phyloP scores from a whole-genome alignment of 2,888 invertebrate species.

The Aphodius granarius region DNA sequence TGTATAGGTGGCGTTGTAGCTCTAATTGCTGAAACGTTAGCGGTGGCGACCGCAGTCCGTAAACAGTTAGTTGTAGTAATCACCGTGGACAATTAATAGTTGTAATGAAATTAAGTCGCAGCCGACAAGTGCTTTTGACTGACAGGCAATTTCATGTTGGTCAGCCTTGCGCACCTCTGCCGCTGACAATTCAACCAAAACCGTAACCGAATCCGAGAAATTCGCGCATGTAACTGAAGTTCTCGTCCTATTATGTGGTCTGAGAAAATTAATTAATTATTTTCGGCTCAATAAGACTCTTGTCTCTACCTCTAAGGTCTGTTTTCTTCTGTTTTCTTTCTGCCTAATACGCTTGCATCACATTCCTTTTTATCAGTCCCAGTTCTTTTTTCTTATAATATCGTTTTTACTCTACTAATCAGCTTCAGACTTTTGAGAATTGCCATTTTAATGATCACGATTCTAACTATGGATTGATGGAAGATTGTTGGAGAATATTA shows the following conservation, averaged over 20 bases:
- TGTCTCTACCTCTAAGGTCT: too few species aligned
- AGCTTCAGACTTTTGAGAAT: too few species aligned
- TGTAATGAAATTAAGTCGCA: slow-evolving; percentile 20
- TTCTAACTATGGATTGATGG: background rate
- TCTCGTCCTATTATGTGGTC: background rate
- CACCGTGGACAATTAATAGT: slow-evolving; percentile 16
- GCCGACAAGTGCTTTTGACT: slow-evolving; percentile 4
- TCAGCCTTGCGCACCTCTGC: background rate
- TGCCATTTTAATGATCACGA: background rate
- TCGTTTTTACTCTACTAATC: too few species aligned
- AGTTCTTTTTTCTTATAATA: too few species aligned
- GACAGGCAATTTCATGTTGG: slow-evolving; percentile 17
- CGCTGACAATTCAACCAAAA: background rate
- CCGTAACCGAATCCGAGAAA: too few species aligned
- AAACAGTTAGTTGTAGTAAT: slow-evolving; percentile 2
- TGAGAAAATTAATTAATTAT: too few species aligned
- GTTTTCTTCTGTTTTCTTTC: too few species aligned
- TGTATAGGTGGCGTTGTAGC: background rate
- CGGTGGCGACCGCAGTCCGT: background rate
- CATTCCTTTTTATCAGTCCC: too few species aligned
- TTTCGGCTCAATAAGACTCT: too few species aligned
- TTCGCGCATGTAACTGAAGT: background rate
- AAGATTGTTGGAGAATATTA: background rate
- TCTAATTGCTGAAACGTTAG: background rate
- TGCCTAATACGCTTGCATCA: too few species aligned